phyloP scores from a whole-genome alignment of 2,888 invertebrate genomes.

The Dysmachus trigonus region DNA sequence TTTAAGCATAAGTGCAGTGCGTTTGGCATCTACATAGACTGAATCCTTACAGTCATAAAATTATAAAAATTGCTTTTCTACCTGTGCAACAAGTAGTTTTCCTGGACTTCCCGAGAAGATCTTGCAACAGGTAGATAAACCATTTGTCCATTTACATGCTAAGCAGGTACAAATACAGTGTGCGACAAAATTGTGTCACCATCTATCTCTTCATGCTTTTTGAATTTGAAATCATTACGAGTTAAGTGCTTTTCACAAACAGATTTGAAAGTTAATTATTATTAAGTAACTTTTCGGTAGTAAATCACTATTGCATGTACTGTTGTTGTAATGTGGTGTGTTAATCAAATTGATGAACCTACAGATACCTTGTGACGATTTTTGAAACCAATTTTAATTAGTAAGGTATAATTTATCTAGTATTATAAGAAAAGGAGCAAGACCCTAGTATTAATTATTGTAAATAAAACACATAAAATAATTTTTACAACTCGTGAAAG shows the following conservation, averaged over 20 bases:
- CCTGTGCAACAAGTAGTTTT: neutral
- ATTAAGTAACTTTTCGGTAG: neutral
- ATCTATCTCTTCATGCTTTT: neutral
- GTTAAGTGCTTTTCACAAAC: neutral
- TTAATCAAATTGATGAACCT: neutral
- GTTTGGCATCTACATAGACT: neutral
- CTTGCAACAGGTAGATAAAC: neutral
- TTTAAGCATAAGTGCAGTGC: neutral
- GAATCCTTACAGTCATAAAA: neutral
- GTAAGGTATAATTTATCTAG: neutral
- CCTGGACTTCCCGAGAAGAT: neutral
- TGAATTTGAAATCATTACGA: neutral
- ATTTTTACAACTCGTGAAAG: too few species aligned
- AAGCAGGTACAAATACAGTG: neutral
- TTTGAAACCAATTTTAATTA: neutral
- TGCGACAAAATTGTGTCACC: neutral
- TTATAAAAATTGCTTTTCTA: neutral
- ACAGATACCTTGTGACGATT: neutral
- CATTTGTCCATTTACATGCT: neutral
- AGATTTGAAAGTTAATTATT: neutral
- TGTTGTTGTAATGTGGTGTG: too few species aligned
- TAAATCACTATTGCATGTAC: neutral
- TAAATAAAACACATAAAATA: too few species aligned
- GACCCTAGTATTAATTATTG: too few species aligned
- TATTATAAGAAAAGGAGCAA: neutral